phyloP scores from a whole-genome alignment of 2,888 invertebrate genomes.

The Netelia inedita region DNA sequence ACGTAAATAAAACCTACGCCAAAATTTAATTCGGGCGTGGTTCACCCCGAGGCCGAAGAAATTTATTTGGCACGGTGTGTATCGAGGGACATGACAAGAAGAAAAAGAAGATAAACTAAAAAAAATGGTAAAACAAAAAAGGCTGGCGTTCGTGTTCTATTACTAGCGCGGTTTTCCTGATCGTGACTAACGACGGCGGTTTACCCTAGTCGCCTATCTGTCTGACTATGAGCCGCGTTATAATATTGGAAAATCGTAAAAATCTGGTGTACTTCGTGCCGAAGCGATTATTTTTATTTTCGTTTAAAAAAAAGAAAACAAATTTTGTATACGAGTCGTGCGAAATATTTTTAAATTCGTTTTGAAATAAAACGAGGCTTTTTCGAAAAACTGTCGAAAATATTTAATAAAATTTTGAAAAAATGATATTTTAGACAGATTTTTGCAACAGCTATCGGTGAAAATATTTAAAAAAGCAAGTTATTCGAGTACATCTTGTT shows the following conservation, averaged over 20 bases:
- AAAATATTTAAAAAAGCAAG: too few species aligned
- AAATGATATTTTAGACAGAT: too few species aligned
- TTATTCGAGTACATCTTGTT: too few species aligned
- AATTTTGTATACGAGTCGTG: too few species aligned
- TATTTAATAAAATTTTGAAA: too few species aligned
- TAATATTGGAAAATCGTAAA: background rate
- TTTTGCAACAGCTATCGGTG: too few species aligned
- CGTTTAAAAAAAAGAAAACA: too few species aligned
- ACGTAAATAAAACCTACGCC: slow-evolving; percentile 59
- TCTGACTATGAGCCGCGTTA: background rate
- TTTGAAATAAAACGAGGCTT: too few species aligned
- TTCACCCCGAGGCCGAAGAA: slow-evolving; percentile 40
- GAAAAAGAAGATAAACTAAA: slow-evolving; percentile 1
- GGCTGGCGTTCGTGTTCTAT: slow-evolving; percentile 22
- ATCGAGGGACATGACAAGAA: background rate
- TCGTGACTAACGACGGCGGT: background rate
- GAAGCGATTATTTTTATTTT: too few species aligned
- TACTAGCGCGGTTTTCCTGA: slow-evolving; percentile 10
- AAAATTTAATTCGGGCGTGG: slow-evolving; percentile 59
- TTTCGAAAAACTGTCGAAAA: too few species aligned
- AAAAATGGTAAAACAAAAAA: slow-evolving; percentile 15
- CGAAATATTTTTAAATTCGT: too few species aligned
- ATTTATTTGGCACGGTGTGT: slow-evolving; percentile 54
- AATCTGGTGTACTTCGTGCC: too few species aligned
- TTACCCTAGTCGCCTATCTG: background rate